Conservation (phyloP, 2,888 invertebrate species). For the Polyommatus iphigenia region DNA sequence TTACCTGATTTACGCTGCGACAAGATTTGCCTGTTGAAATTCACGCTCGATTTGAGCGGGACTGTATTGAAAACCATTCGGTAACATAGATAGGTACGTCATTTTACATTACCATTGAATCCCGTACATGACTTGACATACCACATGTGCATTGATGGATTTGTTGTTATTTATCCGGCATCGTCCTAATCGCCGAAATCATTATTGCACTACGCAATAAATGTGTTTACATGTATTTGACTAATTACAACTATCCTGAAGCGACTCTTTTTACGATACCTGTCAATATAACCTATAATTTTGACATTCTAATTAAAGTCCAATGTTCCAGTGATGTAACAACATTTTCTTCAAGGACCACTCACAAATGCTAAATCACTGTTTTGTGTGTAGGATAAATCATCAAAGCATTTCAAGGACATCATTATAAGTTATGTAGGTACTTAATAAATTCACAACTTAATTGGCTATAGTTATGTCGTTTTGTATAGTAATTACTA, state of each 20-base stretch:
- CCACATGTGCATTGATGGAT: slow-evolving; percentile 74
- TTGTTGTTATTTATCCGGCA: slow-evolving; percentile 70
- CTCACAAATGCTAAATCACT: background rate
- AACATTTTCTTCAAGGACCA: background rate
- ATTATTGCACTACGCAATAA: slow-evolving; percentile 52
- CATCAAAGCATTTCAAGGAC: background rate
- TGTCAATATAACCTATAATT: slow-evolving; percentile 68
- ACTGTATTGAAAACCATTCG: slow-evolving; percentile 60
- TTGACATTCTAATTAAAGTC: slow-evolving; percentile 61
- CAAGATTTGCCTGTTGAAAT: slow-evolving; percentile 65
- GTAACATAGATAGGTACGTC: slow-evolving; percentile 71
- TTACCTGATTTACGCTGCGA: slow-evolving; percentile 67
- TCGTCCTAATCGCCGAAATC: slow-evolving; percentile 60
- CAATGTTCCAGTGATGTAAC: slow-evolving; percentile 50
- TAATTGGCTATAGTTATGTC: background rate
- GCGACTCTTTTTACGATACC: slow-evolving; percentile 31
- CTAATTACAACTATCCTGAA: background rate
- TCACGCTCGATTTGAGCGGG: slow-evolving; percentile 62
- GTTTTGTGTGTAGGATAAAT: background rate
- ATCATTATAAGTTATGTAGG: background rate
- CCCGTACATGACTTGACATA: slow-evolving; percentile 63
- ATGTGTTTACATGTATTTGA: background rate
- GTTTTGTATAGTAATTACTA: background rate
- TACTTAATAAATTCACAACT: background rate
- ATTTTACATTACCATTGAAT: slow-evolving; percentile 70